Base-by-base conservation (phyloP, 2,888 invertebrate species). In the Phortica okadai region DNA sequence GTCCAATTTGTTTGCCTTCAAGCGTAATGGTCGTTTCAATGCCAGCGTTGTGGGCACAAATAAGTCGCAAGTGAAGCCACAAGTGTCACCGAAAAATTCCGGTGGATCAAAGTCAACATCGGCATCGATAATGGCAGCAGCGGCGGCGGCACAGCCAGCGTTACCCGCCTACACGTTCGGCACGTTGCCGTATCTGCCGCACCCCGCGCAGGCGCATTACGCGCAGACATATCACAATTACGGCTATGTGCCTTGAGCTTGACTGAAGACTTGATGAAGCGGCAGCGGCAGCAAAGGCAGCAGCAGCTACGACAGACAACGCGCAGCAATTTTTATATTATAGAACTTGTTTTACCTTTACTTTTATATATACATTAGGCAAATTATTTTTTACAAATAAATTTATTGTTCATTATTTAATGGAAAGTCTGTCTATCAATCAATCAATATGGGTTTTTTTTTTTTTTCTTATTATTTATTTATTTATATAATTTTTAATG, bases 191-290 rank as follows among this genome's bases (percentile, higher is more conserved):
- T 90, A 90, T 72, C 77, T 89, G 78, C 85, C 85, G 2, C 87
- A 88, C 81, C 88, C 85, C 2, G 84, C 89, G 1, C 88, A 88
- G 77, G 83, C 88, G 58, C 87, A 85, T 70, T 89, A 89, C 76
- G 89, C 88, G 44, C 90, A 90, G 54, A 84, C 89, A 62, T 90
- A 90, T 82, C 90, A 90, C 79, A 90, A 90, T 76, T 90, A 90
- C 73, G 90, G 89, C 25, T 90, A 90, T 78, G 89, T 90, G 80
- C 88, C 90, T 73, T 90, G 83, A 87, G 64, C 33, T 44, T 50
- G 50, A 14, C 8, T 33, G 6, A 11, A 45, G 4, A 45, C 8
- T 25, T 25, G 1, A 45, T 21, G n/a, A 8, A 64, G 64, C 41
- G 10, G 25, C 11, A 10, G 5, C 16, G 59, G n/a, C 21, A 21